Percentiles rank a stretch among this genome's conserved stretches.
Conservation (phyloP, 2,113 vertebrate genomes). For the Donacobius atricapilla region DNA sequence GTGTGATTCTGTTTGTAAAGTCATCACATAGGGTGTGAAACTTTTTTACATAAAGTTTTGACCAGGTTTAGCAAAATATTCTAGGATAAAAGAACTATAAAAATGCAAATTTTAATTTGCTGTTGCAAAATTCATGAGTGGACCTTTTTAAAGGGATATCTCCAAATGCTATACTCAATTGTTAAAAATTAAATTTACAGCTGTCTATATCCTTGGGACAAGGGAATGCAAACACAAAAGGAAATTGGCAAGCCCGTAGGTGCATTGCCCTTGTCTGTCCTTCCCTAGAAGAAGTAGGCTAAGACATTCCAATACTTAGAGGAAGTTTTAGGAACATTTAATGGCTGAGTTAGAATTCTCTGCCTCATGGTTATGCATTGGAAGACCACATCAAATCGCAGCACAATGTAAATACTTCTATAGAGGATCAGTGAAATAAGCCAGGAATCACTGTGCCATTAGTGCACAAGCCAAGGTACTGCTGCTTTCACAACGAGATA, state of each 20-base stretch:
- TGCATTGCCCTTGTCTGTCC: not conserved
- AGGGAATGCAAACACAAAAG: not conserved
- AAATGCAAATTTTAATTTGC: constrained; percentile 51
- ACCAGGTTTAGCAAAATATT: constrained; percentile 40
- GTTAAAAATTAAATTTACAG: not conserved
- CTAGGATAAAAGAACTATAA: constrained; percentile 45
- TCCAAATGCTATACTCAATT: not conserved
- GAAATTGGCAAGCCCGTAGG: not conserved
- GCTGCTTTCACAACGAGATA: not conserved
- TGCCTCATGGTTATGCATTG: not conserved
- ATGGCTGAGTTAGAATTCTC: constrained; percentile 14
- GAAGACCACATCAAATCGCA: not conserved
- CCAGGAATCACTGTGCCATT: not conserved
- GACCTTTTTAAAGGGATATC: not conserved
- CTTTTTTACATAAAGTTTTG: not conserved
- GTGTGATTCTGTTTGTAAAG: not conserved
- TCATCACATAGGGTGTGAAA: not conserved
- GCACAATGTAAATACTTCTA: not conserved
- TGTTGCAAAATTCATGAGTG: constrained; percentile 36
- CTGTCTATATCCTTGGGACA: not conserved
- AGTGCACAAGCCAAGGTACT: not conserved
- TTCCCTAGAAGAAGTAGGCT: constrained; percentile 15
- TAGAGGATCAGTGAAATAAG: not conserved
- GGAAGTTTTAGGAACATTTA: not conserved
- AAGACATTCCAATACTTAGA: constrained; percentile 5